Percentiles rank a stretch among this genome's conserved stretches.
These are phyloP conservation scores for Otolemur garnettii DNA, from an alignment of 2,113 vertebrate genomes.

Conservation along the genomic window DNA sequence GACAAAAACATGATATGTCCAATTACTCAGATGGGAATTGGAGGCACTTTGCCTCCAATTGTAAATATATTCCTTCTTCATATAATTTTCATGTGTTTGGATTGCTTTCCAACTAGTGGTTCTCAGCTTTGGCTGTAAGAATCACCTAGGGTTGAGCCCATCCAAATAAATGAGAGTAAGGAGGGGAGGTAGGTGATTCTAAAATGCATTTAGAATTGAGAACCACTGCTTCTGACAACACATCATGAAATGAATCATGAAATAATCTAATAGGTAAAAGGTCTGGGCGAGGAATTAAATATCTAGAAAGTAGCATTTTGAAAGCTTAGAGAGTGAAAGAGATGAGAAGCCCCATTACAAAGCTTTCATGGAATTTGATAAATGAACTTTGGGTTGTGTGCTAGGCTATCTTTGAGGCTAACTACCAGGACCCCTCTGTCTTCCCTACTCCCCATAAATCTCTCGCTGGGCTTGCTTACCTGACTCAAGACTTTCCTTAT, in stretches of 20 bases:
- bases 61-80: not conserved
- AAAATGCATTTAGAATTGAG: not conserved
- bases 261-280: not conserved
- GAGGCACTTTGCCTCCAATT: not conserved
- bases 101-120: conserved; percentile 44
- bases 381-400: not conserved
- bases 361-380: not conserved
- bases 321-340: not conserved
- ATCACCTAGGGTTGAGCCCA: not conserved
- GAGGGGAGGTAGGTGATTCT: not conserved
- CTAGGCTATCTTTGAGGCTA: not conserved
- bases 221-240: not conserved
- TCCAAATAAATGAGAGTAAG: not conserved
- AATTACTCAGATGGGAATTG: not conserved
- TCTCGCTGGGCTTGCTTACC: not conserved
- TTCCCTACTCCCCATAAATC: accelerated
- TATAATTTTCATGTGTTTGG: conserved; percentile 36
- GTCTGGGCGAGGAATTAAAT: not conserved
- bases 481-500: not conserved
- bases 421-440: not conserved
- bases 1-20: not conserved
- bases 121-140: not conserved
- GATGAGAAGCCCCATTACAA: not conserved
- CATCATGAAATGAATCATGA: not conserved
- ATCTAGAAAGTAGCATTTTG: conserved; percentile 31